Evolutionary conservation across 30 jellyfish, hydroid and myxozoan species (phyloP), one percentile per base, ranked within the genome.

Genomic region (Hydractinia symbiolongicarpus): DNA sequence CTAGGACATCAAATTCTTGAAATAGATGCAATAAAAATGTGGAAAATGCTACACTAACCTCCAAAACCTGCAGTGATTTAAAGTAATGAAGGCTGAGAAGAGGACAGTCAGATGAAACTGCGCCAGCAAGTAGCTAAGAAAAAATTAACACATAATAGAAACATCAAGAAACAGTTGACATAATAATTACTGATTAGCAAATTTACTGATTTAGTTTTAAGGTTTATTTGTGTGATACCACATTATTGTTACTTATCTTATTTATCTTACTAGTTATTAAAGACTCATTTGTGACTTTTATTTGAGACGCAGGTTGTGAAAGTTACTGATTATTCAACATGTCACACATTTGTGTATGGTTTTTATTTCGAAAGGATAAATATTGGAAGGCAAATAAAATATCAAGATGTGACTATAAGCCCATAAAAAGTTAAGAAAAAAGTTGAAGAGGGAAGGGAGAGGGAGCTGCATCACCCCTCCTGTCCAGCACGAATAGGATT

Each of bases 51-150:
- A 70, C 9, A 9, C 75, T 62, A 77, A 88, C 96, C 90, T 88
- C 96, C 51, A 88, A 76, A 78, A 77, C 81, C 55, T 77, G 80
- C 74, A 88, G 76, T 6, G 93, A 83, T 67, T 88, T 88, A 75
- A 88, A 88, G 7, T 85, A 72, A 1, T 68, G 82, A 8, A 88
- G 83, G 50, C 87, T 69, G 54, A 88, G 81, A 82, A 60, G 87
- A 6, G 94, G 96, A 71, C 89, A 72, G 69, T 87, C 83, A 60
- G 19, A 57, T 75, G 83, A 82, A 52, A 86, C 78, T 54, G 89
- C 89, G 5, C 95, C 95, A 50, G 93, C 76, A 13, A 80, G 84
- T 17, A 86, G 90, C 95, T 86, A 57, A 73, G 76, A 66, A 78
- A 49, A 17, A 53, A 51, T 50, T 15, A 61, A 66, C 68, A 16